phyloP scores from a whole-genome alignment of 2,888 invertebrate species.

The Sphinx pinastri region DNA sequence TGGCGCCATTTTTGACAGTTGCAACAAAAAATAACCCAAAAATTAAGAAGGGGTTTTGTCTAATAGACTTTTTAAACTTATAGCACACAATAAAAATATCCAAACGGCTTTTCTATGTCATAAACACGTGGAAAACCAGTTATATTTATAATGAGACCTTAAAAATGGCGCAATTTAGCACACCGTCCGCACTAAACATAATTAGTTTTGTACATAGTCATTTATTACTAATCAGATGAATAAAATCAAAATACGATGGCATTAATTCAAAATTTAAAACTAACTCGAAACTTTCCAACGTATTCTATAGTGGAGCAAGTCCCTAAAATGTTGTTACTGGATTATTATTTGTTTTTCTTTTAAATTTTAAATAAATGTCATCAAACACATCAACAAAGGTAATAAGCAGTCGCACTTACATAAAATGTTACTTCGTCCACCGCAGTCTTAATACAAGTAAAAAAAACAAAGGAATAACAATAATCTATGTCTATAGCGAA shows the following conservation, averaged over 20 bases:
- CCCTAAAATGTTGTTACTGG: background rate
- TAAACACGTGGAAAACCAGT: background rate
- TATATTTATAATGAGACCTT: background rate
- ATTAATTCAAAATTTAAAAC: background rate
- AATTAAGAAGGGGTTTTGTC: background rate
- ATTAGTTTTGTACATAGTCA: conserved; percentile 17
- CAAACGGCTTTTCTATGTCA: background rate
- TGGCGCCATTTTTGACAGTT: conserved; percentile 17
- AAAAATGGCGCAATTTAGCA: conserved; percentile 11
- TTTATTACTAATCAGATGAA: conserved; percentile 14
- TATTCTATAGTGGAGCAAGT: too few relatives aligned
- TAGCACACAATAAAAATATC: conserved; percentile 7
- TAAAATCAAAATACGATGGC: conserved; percentile 14
- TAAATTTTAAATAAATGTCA: conserved; percentile 1
- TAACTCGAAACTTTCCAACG: too few relatives aligned
- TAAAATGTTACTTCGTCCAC: conserved; percentile 14
- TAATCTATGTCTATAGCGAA: conserved; percentile 22
- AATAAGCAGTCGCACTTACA: conserved; percentile 20
- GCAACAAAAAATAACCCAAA: background rate
- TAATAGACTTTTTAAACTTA: background rate
- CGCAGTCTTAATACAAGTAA: conserved; percentile 19
- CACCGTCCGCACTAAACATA: conserved; percentile 18
- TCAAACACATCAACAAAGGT: conserved; percentile 4
- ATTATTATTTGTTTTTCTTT: too few relatives aligned
- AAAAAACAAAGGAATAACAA: conserved; percentile 21